phyloP scores from a whole-genome alignment of 2,888 invertebrate species.

The Noctua comes region DNA sequence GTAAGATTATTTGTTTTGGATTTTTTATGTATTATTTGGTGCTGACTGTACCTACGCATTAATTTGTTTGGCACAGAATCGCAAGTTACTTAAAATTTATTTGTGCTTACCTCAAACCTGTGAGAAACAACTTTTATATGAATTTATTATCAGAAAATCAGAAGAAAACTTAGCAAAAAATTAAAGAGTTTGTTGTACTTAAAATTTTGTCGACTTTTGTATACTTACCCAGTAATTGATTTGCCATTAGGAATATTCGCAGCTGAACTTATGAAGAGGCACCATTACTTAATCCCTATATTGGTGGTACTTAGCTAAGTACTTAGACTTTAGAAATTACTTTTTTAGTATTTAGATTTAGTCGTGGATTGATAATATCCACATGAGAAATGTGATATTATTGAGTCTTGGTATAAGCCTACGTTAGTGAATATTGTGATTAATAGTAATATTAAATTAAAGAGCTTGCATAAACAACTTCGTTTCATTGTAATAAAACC shows the following conservation, averaged over 20 bases:
- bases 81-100: constrained; percentile 30
- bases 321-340: constrained; percentile 67
- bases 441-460: constrained; percentile 79
- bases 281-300: constrained; percentile 65
- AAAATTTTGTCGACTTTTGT: constrained; percentile 42
- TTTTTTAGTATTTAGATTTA: constrained; percentile 73
- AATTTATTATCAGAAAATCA: neutral
- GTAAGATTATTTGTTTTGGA: constrained; percentile 21
- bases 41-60: constrained; percentile 53
- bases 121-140: constrained; percentile 3
- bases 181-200: constrained; percentile 58
- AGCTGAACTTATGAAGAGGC: constrained; percentile 55
- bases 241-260: constrained; percentile 18
- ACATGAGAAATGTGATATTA: constrained; percentile 94
- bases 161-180: neutral
- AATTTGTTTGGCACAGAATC: constrained; percentile 41
- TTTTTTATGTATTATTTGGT: constrained; percentile 28
- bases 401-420: constrained; percentile 90
- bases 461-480: constrained; percentile 76
- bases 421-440: constrained; percentile 80
- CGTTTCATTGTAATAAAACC: constrained; percentile 59
- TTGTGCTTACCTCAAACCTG: constrained; percentile 25
- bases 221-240: constrained; percentile 48
- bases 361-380: constrained; percentile 91
- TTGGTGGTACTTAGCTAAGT: constrained; percentile 82